Evolutionary conservation across 2,888 invertebrate genomes (phyloP).

Genomic region (Epiblema foenella): DNA sequence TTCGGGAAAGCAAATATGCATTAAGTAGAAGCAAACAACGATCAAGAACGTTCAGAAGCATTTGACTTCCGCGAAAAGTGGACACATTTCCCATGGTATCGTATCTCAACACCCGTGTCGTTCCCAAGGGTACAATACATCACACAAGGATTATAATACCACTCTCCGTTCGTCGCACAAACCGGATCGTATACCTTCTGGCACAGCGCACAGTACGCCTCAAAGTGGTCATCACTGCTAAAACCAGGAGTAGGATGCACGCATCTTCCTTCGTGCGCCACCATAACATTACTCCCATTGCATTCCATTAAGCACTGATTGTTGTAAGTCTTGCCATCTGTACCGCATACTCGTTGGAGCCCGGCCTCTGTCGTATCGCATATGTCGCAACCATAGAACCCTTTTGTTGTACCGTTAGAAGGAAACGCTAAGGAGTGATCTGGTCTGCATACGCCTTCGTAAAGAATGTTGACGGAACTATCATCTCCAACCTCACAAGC

Average conservation of each 20-base stretch:
- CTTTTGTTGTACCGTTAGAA: no score
- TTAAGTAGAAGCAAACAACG: background rate
- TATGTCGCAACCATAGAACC: background rate
- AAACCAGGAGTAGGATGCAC: background rate
- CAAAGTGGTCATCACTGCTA: background rate
- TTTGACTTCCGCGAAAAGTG: constrained; percentile 51
- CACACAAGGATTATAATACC: constrained; percentile 66
- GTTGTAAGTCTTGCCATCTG: background rate
- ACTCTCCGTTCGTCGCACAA: constrained; percentile 62
- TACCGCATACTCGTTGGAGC: background rate
- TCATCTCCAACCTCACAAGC: constrained; percentile 8
- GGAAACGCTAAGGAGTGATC: background rate
- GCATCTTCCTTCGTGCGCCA: background rate
- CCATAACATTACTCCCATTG: background rate
- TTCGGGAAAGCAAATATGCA: background rate
- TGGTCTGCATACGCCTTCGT: constrained; percentile 1
- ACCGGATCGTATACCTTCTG: constrained; percentile 69
- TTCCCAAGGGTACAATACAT: constrained; percentile 58
- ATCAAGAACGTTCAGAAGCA: background rate
- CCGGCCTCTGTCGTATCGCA: background rate
- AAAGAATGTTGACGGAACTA: background rate
- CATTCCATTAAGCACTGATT: background rate
- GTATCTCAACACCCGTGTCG: constrained; percentile 47
- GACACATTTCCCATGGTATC: constrained; percentile 70
- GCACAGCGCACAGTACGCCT: constrained; percentile 49